Conservation (phyloP, 2,113 vertebrate species). For the Triplophysa dalaica region DNA sequence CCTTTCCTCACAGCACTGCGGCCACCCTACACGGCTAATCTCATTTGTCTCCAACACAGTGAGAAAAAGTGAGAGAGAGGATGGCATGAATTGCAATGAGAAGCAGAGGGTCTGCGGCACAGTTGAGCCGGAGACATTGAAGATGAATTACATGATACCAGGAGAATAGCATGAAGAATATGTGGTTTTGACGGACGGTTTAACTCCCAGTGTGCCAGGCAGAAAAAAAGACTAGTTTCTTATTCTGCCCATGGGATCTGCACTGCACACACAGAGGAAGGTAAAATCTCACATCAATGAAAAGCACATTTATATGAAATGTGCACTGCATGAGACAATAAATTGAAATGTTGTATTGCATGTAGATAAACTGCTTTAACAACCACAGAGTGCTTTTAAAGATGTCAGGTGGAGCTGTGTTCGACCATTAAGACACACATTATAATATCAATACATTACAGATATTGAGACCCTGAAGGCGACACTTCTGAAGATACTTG, state of each 20-base stretch:
- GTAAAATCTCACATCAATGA: constrained; percentile 1
- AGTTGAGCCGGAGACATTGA: constrained; percentile 12
- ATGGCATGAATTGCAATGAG: constrained; percentile 24
- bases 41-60: constrained; percentile 52
- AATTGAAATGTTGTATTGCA: background rate
- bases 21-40: constrained; percentile 51
- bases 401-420: too few species aligned
- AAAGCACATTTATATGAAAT: background rate
- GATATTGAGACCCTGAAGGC: too few species aligned
- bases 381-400: too few species aligned
- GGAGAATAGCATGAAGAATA: constrained; percentile 25
- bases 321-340: background rate
- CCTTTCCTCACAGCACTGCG: constrained; percentile 57
- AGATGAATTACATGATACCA: constrained; percentile 5
- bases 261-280: background rate
- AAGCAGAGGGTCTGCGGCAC: constrained; percentile 3
- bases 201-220: background rate
- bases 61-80: constrained; percentile 28
- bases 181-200: constrained; percentile 20
- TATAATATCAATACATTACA: too few species aligned
- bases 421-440: too few species aligned
- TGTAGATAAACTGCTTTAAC: background rate
- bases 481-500: too few species aligned
- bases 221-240: background rate
- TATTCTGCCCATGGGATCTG: background rate